A percentile compares a stretch with the other conserved stretches of the same genome.
Conservation (phyloP, 2,888 invertebrate species). For the Ctenicera cuprea region DNA sequence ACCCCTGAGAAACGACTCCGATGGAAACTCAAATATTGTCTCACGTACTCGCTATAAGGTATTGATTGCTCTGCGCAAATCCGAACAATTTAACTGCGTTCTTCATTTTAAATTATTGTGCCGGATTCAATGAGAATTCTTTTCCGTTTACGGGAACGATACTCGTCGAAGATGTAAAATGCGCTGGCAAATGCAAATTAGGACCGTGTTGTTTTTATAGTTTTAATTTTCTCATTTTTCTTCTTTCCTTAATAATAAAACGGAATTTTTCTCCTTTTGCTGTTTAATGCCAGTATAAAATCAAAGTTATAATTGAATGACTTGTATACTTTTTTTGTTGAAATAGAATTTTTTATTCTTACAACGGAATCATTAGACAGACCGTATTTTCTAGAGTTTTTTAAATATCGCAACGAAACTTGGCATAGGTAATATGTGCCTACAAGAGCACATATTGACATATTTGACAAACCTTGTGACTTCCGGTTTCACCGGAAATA, state of each 20-base stretch:
- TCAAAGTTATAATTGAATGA: not conserved
- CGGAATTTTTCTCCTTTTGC: conserved; percentile 2
- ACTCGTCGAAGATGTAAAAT: conserved; percentile 20
- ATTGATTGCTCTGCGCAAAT: conserved; percentile 53
- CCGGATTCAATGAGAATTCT: conserved; percentile 37
- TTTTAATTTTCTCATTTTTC: conserved; percentile 6
- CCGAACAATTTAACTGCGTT: conserved; percentile 49
- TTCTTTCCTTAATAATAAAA: conserved; percentile 13
- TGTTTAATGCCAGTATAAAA: not conserved
- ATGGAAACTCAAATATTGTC: conserved; percentile 55
- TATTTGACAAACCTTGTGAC: no score
- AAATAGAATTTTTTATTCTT: conserved; percentile 8
- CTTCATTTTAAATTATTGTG: conserved; percentile 47
- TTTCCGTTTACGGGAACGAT: conserved; percentile 34
- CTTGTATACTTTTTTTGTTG: not conserved
- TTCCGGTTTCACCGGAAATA: no score
- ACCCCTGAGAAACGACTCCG: conserved; percentile 43
- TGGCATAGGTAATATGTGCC: no score
- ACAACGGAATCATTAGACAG: no score
- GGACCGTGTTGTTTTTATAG: conserved; percentile 5
- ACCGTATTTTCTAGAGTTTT: no score
- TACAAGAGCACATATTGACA: no score
- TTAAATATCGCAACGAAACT: no score
- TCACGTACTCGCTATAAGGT: conserved; percentile 52
- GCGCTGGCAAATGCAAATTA: conserved; percentile 14